Base-by-base conservation (phyloP, 2,888 invertebrate species). In the Cylindroiulus punctatus region DNA sequence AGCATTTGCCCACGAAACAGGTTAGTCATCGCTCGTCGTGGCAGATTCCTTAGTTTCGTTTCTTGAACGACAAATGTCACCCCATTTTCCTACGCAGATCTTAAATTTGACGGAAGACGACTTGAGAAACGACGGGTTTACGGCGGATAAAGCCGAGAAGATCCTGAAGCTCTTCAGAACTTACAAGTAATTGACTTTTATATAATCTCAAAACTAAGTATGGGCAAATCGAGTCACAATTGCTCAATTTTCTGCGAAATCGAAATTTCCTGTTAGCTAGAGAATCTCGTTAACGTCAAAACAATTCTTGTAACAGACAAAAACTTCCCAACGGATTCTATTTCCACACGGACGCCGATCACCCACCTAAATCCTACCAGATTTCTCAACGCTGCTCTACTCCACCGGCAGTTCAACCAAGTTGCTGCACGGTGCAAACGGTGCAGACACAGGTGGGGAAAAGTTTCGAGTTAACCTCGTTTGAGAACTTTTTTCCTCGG, bases 401-500 rank as follows among this genome's bases (percentile, higher is more conserved):
- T 7, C 32, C 36, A 2, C 36, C 81, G 17, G 81, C 81, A n/a
- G 81, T 81, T 2, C 81, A 81, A 32, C 81, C 81, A 7, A 81
- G 32, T 22, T 81, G 81, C 36, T 81, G 81, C 36, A 81, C 81
- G 32, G 81, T 81, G 12, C 81, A 81, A 14, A 81, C 81, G 10
- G 30, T 30, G 3, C 81, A 81, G 81, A 81, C 81, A 12, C 81
- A 81, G 17, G 81, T 81, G 12, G 3, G 36, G 3, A 81, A 81
- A 47, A 8, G 42, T 42, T 5, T 5, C 42, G 42, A 5, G 42
- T 42, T 8, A 42, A 42, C 42, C 42, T 8, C 7, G 42, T 47
- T 47, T 17, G 47, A 17, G 10, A 17, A 8, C 17, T 8, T 47
- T 47, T 47, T 81, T 81, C 5, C 8, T 76, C 22, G 12, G n/a